Percentiles rank a stretch among this genome's conserved stretches.
Conservation (phyloP, 2,888 invertebrate species). For the Amphimallon solstitiale region DNA sequence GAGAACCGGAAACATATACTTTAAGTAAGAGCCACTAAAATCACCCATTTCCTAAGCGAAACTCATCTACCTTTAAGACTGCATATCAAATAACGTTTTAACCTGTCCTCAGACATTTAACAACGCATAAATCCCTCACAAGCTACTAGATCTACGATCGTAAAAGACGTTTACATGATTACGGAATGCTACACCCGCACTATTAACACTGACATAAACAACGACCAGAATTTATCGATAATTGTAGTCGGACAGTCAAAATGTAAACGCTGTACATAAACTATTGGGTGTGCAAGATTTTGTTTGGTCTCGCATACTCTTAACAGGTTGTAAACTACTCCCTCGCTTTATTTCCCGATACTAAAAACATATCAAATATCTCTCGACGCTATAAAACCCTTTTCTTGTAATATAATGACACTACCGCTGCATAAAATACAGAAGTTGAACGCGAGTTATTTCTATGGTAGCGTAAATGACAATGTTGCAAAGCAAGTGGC, state of each 20-base stretch:
- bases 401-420: slow-evolving; percentile 30
- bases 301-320: background rate
- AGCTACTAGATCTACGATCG: slow-evolving; percentile 23
- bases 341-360: slow-evolving; percentile 34
- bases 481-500: background rate
- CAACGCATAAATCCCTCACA: slow-evolving; percentile 28
- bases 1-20: slow-evolving; percentile 35
- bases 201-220: slow-evolving; percentile 27
- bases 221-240: slow-evolving; percentile 24
- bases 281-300: background rate
- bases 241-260: slow-evolving; percentile 14
- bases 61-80: slow-evolving; percentile 13
- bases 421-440: slow-evolving; percentile 32
- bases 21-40: slow-evolving; percentile 30
- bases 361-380: slow-evolving; percentile 38
- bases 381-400: slow-evolving; percentile 34
- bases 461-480: background rate
- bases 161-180: slow-evolving; percentile 22
- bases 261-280: background rate
- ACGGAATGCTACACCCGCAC: slow-evolving; percentile 34
- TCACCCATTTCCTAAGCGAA: slow-evolving; percentile 19
- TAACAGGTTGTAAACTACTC: slow-evolving; percentile 36
- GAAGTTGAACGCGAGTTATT: slow-evolving; percentile 4
- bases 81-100: slow-evolving; percentile 21
- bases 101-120: slow-evolving; percentile 14